Conservation (phyloP, 2,797 vertebrate species). For the Phylloscopus collybita region DNA sequence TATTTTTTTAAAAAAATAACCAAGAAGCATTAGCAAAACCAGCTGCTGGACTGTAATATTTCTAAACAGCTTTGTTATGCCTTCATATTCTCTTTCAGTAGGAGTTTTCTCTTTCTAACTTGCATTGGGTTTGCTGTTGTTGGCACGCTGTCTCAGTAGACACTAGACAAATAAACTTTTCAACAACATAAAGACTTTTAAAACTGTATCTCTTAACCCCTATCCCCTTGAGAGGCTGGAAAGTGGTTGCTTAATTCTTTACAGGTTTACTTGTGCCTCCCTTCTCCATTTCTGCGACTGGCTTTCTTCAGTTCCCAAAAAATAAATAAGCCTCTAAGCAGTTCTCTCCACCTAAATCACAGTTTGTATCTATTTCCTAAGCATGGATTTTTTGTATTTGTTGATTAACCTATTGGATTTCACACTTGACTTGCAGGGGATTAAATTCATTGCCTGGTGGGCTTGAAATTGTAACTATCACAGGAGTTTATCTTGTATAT, state of each 20-base stretch:
- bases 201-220: constrained; percentile 25
- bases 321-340: neutral
- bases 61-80: constrained; percentile 48
- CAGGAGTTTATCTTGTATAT: neutral
- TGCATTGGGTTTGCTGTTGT: constrained; percentile 49
- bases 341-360: neutral
- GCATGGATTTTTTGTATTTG: neutral
- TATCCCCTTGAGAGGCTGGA: neutral
- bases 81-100: constrained; percentile 21
- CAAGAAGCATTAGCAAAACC: constrained; percentile 44
- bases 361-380: neutral
- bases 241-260: neutral
- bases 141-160: constrained; percentile 25
- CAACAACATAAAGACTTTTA: constrained; percentile 33
- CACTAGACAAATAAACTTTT: constrained; percentile 49
- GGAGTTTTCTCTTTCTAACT: neutral
- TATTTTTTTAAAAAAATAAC: neutral
- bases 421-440: neutral
- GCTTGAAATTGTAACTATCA: neutral
- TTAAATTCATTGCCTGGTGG: neutral
- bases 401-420: neutral
- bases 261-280: neutral
- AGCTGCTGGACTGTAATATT: constrained; percentile 55
- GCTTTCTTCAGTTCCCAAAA: neutral
- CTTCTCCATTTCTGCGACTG: neutral